phyloP scores from a whole-genome alignment of 2,888 invertebrate genomes.

The Drosophila paracracens region DNA sequence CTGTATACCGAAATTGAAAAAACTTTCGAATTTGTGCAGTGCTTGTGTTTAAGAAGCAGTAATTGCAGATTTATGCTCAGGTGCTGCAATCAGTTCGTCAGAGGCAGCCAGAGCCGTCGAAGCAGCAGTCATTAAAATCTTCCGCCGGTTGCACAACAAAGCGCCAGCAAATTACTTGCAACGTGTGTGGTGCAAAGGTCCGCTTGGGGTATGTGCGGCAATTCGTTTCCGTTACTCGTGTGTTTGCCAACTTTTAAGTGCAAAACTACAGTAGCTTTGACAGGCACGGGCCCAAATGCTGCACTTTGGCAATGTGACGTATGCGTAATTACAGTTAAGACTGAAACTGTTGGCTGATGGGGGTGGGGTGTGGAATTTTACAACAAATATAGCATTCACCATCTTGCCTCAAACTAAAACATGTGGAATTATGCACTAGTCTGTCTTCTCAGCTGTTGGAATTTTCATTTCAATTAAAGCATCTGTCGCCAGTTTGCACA shows the following conservation, averaged over 20 bases:
- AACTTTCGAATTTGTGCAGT: background rate
- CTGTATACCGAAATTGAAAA: background rate
- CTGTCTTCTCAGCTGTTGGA: constrained; percentile 44
- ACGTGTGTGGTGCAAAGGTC: constrained; percentile 19
- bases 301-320: constrained; percentile 59
- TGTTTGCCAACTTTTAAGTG: constrained; percentile 36
- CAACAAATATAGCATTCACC: constrained; percentile 33
- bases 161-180: constrained; percentile 66
- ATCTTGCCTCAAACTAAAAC: constrained; percentile 30
- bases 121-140: constrained; percentile 72
- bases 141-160: constrained; percentile 73
- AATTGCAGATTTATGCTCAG: constrained; percentile 48
- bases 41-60: constrained; percentile 40
- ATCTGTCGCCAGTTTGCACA: constrained; percentile 59
- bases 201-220: background rate
- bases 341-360: background rate
- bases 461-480: constrained; percentile 74
- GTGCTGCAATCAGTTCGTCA: constrained; percentile 15
- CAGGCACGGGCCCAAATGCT: constrained; percentile 54
- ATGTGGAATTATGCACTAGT: constrained; percentile 1
- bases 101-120: constrained; percentile 20
- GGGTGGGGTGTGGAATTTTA: background rate
- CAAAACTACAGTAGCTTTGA: constrained; percentile 35
- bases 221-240: background rate
- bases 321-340: constrained; percentile 57